Evolutionary conservation across 2,113 vertebrate genomes (phyloP).

Genomic region (Tenebrosternarchus preto): DNA sequence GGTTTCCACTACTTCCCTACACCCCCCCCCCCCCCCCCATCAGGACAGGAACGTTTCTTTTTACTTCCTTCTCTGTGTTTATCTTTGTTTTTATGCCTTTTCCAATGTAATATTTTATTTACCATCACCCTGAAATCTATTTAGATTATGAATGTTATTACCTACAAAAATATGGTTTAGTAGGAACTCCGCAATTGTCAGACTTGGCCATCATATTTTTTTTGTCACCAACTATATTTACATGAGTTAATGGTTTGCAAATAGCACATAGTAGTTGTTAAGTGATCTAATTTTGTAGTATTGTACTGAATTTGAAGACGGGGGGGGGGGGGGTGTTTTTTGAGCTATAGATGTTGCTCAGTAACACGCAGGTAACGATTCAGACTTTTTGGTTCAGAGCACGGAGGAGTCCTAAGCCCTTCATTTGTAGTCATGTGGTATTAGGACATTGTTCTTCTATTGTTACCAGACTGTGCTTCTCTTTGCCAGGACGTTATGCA

Average conservation of each 20-base stretch:
- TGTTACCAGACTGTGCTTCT: slow-evolving; percentile 26
- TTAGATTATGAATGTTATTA: not conserved
- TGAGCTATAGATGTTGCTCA: not conserved
- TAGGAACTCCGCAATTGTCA: not conserved
- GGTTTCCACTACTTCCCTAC: slow-evolving; percentile 6
- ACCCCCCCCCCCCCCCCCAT: slow-evolving; percentile 36
- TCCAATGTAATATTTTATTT: not conserved
- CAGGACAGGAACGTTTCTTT: slow-evolving; percentile 23
- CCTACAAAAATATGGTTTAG: not conserved
- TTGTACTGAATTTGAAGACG: too few relatives aligned
- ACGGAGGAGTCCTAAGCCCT: not conserved
- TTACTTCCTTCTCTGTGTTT: not conserved
- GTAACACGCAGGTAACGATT: not conserved
- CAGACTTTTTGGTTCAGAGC: not conserved
- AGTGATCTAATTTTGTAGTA: too few relatives aligned
- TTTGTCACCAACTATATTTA: not conserved
- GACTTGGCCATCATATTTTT: not conserved
- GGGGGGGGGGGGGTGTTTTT: not conserved
- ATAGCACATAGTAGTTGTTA: too few relatives aligned
- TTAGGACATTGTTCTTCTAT: slow-evolving; percentile 15
- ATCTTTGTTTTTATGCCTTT: slow-evolving; percentile 5
- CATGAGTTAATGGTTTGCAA: not conserved
- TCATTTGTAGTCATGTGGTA: not conserved
- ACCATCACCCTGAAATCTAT: not conserved
- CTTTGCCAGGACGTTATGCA: slow-evolving; percentile 85